Base-by-base conservation (phyloP, 2,113 vertebrate species). In the Vimba vimba region DNA sequence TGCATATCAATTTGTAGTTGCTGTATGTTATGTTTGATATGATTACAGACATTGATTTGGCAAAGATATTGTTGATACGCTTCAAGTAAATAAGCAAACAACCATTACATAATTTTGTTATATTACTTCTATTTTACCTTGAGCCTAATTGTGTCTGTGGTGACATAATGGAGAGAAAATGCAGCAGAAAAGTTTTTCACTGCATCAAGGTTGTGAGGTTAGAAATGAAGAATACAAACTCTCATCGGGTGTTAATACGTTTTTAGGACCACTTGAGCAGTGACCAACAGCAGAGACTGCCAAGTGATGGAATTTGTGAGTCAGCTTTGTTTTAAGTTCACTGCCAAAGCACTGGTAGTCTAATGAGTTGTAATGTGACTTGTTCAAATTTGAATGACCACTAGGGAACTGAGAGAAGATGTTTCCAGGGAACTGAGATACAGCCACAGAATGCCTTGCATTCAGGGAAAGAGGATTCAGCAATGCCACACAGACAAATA, bases 331-430 rank as follows among this genome's bases (percentile, higher is more conserved):
- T 43, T 76, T 12, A 17, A 17, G 8, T 71, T 8, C 36, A 52
- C 71, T 52, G 45, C 4, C 74, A 77, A 52, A 10, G 27, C 15
- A 30, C 6, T 55, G 1, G 74, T 27, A 27, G 25, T 55, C 75
- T 33, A 77, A 77, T 77, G 75, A 77, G 75, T 21, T 33, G 23
- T 50, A 78, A 19, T 33, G 27, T 78, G 75, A 23, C 30, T 78
- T 78, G 17, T 6, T 78, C 27, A 78, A 30, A 55, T 77, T n/a
- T 79, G 33, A 62, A 79, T 23, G 50, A 43, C 30, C 52, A n/a
- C 33, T 39, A 43, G 78, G 33, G 57, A 62, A 43, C 78, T 62
- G 30, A 43, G 17, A 64, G 66, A 87, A 68, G 55, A 57, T 21
- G 33, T 45, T 68, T 50, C 43, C 30, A 84, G 82, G 52, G 64